Conservation (phyloP, 2,888 invertebrate genomes). For the Silvanus unidentatus region DNA sequence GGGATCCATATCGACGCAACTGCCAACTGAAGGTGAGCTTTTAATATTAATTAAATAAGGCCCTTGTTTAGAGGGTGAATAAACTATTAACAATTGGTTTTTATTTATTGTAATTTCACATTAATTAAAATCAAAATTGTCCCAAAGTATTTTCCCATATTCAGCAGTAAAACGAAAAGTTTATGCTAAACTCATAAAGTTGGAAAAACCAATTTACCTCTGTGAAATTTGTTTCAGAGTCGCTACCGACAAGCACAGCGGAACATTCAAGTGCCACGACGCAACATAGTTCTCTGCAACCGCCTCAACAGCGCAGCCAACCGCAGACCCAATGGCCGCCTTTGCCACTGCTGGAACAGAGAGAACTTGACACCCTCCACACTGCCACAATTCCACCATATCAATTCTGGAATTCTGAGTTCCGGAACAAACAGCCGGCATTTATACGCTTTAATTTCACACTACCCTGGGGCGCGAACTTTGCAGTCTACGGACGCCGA, state of each 20-base stretch:
- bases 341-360: slow-evolving; percentile 65
- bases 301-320: slow-evolving; percentile 62
- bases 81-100: background rate
- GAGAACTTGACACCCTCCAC: slow-evolving; percentile 79
- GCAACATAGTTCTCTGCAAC: slow-evolving; percentile 55
- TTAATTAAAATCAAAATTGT: slow-evolving; percentile 3
- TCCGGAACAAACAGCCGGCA: slow-evolving; percentile 84
- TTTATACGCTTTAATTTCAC: slow-evolving; percentile 76
- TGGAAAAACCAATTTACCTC: slow-evolving; percentile 7
- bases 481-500: slow-evolving; percentile 91
- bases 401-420: slow-evolving; percentile 91
- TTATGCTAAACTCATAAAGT: slow-evolving; percentile 5
- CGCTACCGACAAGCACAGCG: slow-evolving; percentile 64
- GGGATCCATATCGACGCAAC: slow-evolving; percentile 65
- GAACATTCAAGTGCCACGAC: slow-evolving; percentile 59
- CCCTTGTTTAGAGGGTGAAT: background rate
- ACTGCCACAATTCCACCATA: slow-evolving; percentile 82
- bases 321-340: slow-evolving; percentile 66
- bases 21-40: slow-evolving; percentile 62
- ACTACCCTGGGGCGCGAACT: slow-evolving; percentile 86
- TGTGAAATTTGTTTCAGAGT: slow-evolving; percentile 52
- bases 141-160: slow-evolving; percentile 2
- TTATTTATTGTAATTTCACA: too few relatives aligned
- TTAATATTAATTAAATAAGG: background rate
- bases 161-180: slow-evolving; percentile 4